phyloP scores from a whole-genome alignment of 2,888 invertebrate species.

The Agrotis clavis region DNA sequence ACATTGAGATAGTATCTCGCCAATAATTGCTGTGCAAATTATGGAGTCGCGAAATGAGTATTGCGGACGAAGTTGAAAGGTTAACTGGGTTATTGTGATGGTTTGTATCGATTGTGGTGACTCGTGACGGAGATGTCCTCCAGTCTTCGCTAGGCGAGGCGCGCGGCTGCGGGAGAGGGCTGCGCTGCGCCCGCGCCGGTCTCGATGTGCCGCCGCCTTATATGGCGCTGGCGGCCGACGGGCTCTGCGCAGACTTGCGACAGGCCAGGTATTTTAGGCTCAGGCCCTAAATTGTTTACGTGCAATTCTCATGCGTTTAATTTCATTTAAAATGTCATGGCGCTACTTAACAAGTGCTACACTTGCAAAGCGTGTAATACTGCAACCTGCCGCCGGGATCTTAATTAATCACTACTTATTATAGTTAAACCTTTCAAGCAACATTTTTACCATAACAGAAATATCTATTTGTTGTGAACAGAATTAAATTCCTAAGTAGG shows the following conservation, averaged over 20 bases:
- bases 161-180: slow-evolving; percentile 59
- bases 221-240: slow-evolving; percentile 84
- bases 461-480: slow-evolving; percentile 18
- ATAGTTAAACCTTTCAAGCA: slow-evolving; percentile 31
- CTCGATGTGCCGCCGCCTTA: slow-evolving; percentile 83
- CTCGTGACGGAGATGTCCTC: slow-evolving; percentile 71
- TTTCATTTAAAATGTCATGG: slow-evolving; percentile 76
- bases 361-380: slow-evolving; percentile 42
- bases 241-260: slow-evolving; percentile 76
- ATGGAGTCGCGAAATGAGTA: slow-evolving; percentile 68
- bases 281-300: slow-evolving; percentile 84
- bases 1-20: slow-evolving; percentile 68
- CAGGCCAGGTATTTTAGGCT: slow-evolving; percentile 81
- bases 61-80: slow-evolving; percentile 72
- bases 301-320: slow-evolving; percentile 71
- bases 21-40: slow-evolving; percentile 67
- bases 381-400: slow-evolving; percentile 40
- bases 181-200: slow-evolving; percentile 71
- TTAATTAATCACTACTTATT: slow-evolving; percentile 44
- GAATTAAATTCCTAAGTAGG: slow-evolving; percentile 21
- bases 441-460: slow-evolving; percentile 37
- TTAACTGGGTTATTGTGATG: slow-evolving; percentile 68
- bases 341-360: slow-evolving; percentile 67
- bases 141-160: slow-evolving; percentile 62
- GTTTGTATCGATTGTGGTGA: slow-evolving; percentile 48